Percentiles rank a stretch among this genome's conserved stretches.
Conservation (phyloP, 2,797 vertebrate species). For the Hapalemur alaotrensis region DNA sequence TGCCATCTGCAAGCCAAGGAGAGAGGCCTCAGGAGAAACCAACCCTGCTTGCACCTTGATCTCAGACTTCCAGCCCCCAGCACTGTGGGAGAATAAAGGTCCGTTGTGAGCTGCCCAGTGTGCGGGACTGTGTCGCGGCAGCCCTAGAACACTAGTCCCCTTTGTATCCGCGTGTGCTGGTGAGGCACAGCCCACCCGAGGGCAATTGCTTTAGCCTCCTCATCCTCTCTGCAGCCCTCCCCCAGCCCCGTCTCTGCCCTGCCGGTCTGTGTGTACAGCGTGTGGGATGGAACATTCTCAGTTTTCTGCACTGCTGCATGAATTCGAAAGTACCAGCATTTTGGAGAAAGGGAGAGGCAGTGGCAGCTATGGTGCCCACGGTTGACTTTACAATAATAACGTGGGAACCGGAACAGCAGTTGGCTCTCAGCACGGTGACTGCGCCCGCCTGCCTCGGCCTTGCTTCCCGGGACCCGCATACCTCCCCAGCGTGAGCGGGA, state of each 20-base stretch:
- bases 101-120: not conserved
- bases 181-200: fast-evolving
- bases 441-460: not conserved
- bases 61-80: not conserved
- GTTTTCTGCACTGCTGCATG: not conserved
- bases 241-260: fast-evolving
- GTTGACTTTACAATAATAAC: not conserved
- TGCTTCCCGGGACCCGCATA: not conserved
- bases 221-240: not conserved
- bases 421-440: fast-evolving
- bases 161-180: not conserved
- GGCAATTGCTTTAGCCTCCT: no score
- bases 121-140: not conserved
- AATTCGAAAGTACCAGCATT: not conserved
- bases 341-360: not conserved
- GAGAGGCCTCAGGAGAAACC: not conserved
- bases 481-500: not conserved
- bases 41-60: not conserved
- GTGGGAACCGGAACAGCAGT: fast-evolving
- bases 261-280: not conserved
- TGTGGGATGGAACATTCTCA: not conserved
- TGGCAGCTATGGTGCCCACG: fast-evolving
- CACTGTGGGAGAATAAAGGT: not conserved
- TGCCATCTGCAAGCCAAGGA: not conserved
- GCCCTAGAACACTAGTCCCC: not conserved